Base-by-base conservation (phyloP, 2,797 vertebrate genomes). In the Hypotaenidia philippensis region DNA sequence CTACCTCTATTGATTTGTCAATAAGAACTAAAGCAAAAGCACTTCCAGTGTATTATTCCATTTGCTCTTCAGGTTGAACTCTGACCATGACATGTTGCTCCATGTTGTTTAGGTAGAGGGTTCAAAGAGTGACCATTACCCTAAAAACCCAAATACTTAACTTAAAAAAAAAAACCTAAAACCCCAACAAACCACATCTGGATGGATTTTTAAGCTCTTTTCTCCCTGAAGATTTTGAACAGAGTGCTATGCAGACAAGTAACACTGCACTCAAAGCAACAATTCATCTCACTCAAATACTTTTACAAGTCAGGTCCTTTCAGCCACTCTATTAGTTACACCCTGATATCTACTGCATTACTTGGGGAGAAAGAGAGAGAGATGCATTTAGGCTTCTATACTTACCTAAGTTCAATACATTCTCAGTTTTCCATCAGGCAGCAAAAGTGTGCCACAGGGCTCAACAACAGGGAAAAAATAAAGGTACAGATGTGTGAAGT, bases 401-500 rank as follows among this genome's bases (percentile, higher is more conserved):
- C 16, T 38, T 21, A 36, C 0, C 1, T 20, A 20, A 4, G 11
- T 59, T 44, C 49, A 69, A 26, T 19, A 13, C 11, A 34, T 0
- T 32, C 44, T 41, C 31, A 23, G 25, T 5, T 27, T 26, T 52
- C 38, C 23, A 50, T 19, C 5, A 53, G 52, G 50, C 40, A 55
- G 31, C 3, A n/a, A 8, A 59, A 70, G 23, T 3, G 25, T 72
- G 34, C 29, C 69, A 41, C 44, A 15, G 17, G 22, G 20, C 52
- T 41, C 77, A 83, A 18, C 44, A 55, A 45, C 27, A 60, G 45
- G 59, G 63, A 45, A 26, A 70, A 40, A 75, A 82, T 6, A 40
- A 38, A 53, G 11, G 53, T 4, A 23, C 11, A 69, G 40, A 72
- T 31, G 36, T 7, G 13, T 8, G 0, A 83, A 56, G 32, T 25